Evolutionary conservation across 2,888 invertebrate genomes (phyloP).

Genomic region (Drosophila leonis): DNA sequence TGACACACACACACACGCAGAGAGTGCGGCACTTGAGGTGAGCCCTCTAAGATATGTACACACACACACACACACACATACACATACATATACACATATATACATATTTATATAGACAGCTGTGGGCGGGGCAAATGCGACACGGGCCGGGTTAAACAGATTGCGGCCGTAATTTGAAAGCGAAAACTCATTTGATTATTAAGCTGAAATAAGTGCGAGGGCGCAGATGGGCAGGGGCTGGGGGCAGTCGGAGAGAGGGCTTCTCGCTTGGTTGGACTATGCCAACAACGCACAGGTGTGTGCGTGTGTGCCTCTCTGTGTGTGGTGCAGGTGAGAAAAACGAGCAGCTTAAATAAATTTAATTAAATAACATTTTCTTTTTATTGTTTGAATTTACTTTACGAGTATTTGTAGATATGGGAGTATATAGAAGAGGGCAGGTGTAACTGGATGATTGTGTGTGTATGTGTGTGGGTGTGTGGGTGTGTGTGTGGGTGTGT

Average conservation of each 20-base stretch:
- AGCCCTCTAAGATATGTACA: slow-evolving; percentile 47
- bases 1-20: slow-evolving; percentile 11
- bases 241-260: not conserved
- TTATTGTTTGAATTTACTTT: slow-evolving; percentile 76
- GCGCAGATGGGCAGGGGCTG: not conserved
- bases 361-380: slow-evolving; percentile 81
- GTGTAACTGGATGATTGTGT: not conserved
- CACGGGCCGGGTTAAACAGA: slow-evolving; percentile 69
- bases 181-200: slow-evolving; percentile 80
- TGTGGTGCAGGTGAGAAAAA: slow-evolving; percentile 51
- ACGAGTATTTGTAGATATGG: slow-evolving; percentile 53
- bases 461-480: slow-evolving; percentile 11
- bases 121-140: slow-evolving; percentile 26
- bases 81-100: not conserved
- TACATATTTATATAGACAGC: slow-evolving; percentile 50
- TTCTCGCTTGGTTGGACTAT: slow-evolving; percentile 5
- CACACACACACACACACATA: not conserved
- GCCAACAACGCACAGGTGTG: slow-evolving; percentile 19
- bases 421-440: not conserved
- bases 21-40: slow-evolving; percentile 49
- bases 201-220: slow-evolving; percentile 75
- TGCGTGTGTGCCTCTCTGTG: not conserved
- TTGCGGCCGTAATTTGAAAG: slow-evolving; percentile 81
- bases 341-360: slow-evolving; percentile 78
- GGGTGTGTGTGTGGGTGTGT: slow-evolving; percentile 15